phyloP scores from a whole-genome alignment of 2,113 vertebrate species.

The Paramormyrops kingsleyae region DNA sequence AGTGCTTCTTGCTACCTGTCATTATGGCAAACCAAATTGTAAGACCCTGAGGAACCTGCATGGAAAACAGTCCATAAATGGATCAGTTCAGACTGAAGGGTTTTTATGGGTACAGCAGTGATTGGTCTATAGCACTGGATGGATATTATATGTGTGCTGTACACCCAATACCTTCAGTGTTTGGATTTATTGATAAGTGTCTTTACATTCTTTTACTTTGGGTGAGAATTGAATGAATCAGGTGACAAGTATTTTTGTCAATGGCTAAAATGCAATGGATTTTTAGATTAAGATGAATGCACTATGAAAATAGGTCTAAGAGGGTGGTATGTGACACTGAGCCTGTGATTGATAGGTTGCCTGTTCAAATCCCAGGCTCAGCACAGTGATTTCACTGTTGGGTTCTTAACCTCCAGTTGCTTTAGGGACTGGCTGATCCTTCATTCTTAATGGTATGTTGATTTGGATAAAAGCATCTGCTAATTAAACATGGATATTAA shows the following conservation, averaged over 20 bases:
- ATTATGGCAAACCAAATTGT: background rate
- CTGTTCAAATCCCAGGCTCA: background rate
- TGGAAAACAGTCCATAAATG: conserved; percentile 7
- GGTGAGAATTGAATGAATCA: background rate
- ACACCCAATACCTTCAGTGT: background rate
- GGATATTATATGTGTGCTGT: background rate
- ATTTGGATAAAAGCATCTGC: background rate
- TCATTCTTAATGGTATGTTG: background rate
- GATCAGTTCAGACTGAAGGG: background rate
- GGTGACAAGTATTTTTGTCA: background rate
- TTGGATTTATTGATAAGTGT: background rate
- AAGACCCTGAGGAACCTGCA: background rate
- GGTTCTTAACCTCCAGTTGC: background rate
- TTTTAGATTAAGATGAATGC: background rate
- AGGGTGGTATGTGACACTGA: background rate
- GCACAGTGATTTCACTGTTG: background rate
- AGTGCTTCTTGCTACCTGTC: background rate
- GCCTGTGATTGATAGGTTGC: background rate
- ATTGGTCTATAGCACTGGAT: background rate
- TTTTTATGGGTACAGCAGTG: background rate
- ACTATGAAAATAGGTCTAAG: background rate
- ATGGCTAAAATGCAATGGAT: background rate
- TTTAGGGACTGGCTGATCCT: background rate
- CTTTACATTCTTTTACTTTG: background rate
- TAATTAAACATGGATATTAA: background rate